Evolutionary conservation across 2,888 invertebrate genomes (phyloP), one percentile per base, ranked within the genome.

Genomic region (Leptinotarsa haldemani): DNA sequence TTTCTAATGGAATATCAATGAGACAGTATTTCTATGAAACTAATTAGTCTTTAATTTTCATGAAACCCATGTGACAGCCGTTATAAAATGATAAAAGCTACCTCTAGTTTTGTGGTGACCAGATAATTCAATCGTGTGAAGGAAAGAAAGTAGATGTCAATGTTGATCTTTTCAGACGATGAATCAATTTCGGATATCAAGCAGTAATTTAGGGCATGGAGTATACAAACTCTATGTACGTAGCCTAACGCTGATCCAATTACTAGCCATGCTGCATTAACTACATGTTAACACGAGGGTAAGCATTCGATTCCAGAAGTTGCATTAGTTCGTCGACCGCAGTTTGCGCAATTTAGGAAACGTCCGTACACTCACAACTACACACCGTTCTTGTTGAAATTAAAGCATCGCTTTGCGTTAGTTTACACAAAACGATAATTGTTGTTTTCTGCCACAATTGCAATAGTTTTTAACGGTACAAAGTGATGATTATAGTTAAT

Each of bases 221-320:
- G 56, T 56, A 16, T 56, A 56, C 56, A 56, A 12, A 56, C 22
- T 13, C 30, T 61, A 40, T 61, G 61, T 61, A n/a, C 40, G n/a
- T 40, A 61, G 61, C 56, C 56, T 25, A 22, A 56, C 56, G 22
- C 56, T 56, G 56, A 56, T 61, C 40, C 2, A 61, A 61, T 61
- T 40, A 61, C 25, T 16, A 61, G 40, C 61, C 40, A 61, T 30
- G 61, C 61, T 22, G 61, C 61, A 61, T 30, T 61, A 61, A 61
- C 40, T 40, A 61, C 40, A 7, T 61, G 40, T 40, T 61, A 30
- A 56, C 56, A 56, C 56, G 13, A 20, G 15, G 4, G 56, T 56
- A 56, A 56, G 30, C 61, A 61, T 61, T 61, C 61, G 61, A 61
- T 61, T 61, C 30, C 61, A 61, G 25, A 7, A 61, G 61, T 30